A percentile compares a stretch with the other conserved stretches of the same genome.
phyloP scores from a whole-genome alignment of 2,113 vertebrate genomes.

The Orycteropus afer region DNA sequence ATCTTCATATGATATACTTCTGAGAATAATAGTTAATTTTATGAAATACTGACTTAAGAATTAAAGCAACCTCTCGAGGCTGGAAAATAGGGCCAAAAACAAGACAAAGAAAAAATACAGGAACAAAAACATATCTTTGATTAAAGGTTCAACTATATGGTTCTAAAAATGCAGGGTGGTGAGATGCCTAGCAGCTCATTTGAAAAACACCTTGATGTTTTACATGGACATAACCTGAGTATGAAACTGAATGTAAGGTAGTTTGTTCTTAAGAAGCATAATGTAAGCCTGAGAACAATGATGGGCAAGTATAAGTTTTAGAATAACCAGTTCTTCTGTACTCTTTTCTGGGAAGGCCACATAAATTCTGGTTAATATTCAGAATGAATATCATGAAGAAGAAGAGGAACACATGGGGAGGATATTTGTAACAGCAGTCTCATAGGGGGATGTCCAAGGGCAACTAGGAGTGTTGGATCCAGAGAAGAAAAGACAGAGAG shows the following conservation, averaged over 20 bases:
- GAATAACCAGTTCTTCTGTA: background rate
- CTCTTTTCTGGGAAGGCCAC: background rate
- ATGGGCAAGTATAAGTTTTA: background rate
- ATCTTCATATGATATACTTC: background rate
- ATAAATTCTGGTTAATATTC: background rate
- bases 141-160: background rate
- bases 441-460: background rate
- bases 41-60: slow-evolving; percentile 53
- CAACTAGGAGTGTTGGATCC: background rate
- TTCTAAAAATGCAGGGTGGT: background rate
- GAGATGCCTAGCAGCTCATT: background rate
- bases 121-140: slow-evolving; percentile 11
- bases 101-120: slow-evolving; percentile 35
- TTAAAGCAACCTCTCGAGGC: slow-evolving; percentile 36
- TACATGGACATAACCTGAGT: background rate
- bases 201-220: slow-evolving; percentile 30
- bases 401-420: background rate
- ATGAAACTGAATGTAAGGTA: background rate
- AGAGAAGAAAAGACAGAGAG: background rate
- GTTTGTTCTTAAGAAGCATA: background rate
- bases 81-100: background rate
- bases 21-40: slow-evolving; percentile 56
- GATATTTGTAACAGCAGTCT: background rate
- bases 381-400: background rate
- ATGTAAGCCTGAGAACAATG: background rate